phyloP scores from a whole-genome alignment of 2,113 vertebrate species.

The Amphilophus citrinellus region DNA sequence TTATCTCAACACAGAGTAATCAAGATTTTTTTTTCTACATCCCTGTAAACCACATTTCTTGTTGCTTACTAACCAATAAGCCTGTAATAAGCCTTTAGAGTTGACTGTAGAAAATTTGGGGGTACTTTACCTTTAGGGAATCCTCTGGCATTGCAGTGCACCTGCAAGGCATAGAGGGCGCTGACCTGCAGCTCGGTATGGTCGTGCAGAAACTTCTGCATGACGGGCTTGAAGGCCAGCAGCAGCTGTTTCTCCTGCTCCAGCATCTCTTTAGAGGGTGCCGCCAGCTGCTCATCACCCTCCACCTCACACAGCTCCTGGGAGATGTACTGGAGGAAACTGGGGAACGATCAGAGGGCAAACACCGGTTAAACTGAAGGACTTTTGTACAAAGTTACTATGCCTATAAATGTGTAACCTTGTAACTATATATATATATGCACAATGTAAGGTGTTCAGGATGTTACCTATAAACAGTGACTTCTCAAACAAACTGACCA shows the following conservation, averaged over 20 bases:
- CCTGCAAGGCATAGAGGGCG: constrained; percentile 96
- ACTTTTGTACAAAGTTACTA: not conserved
- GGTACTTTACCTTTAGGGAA: constrained; percentile 93
- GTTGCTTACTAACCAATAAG: not conserved
- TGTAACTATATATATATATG: not conserved
- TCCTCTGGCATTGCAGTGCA: constrained; percentile 93
- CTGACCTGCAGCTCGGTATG: constrained; percentile 97
- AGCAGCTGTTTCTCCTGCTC: constrained; percentile 97
- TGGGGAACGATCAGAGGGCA: constrained; percentile 43
- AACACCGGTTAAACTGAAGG: not conserved
- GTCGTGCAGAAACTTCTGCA: constrained; percentile 99
- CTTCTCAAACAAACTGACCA: not conserved
- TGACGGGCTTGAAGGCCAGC: constrained; percentile 97
- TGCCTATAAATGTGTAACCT: not conserved
- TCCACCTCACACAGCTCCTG: constrained; percentile 90
- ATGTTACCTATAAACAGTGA: not conserved
- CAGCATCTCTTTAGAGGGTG: constrained; percentile 94
- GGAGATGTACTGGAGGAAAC: constrained; percentile 97
- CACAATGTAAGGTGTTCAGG: no score
- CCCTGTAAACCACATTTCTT: not conserved
- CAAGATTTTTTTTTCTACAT: not conserved
- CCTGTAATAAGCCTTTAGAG: no score
- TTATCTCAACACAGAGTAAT: not conserved
- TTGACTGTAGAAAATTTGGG: not conserved
- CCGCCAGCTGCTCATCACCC: constrained; percentile 88